These are phyloP conservation scores for Slavum lentiscoides DNA, from an alignment of 2,888 invertebrate species.

Conservation along the genomic window DNA sequence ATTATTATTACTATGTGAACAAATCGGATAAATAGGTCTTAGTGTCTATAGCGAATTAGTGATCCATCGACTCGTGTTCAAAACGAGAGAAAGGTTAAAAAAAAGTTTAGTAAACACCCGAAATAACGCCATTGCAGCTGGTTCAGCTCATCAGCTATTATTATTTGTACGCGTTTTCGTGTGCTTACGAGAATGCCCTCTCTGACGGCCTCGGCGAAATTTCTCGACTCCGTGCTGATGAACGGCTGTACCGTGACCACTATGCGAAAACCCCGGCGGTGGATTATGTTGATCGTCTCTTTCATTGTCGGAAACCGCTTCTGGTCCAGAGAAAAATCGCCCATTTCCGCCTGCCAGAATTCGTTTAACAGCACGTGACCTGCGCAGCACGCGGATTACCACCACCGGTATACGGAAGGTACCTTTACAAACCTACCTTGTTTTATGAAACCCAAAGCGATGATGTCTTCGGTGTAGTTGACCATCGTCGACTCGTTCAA, in stretches of 20 bases:
- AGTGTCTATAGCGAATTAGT: too few species aligned
- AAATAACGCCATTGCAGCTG: too few species aligned
- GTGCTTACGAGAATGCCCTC: slow-evolving; percentile 70
- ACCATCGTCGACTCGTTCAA: slow-evolving; percentile 73
- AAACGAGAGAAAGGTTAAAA: too few species aligned
- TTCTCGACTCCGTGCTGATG: slow-evolving; percentile 81
- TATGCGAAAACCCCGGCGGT: slow-evolving; percentile 82
- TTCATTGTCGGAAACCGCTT: slow-evolving; percentile 77
- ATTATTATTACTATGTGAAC: too few species aligned
- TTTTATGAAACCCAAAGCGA: slow-evolving; percentile 75
- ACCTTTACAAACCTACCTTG: slow-evolving; percentile 66
- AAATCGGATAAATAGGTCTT: too few species aligned
- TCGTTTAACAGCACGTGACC: slow-evolving; percentile 60
- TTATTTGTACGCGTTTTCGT: not conserved
- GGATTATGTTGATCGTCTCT: slow-evolving; percentile 77
- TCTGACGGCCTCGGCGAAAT: slow-evolving; percentile 78
- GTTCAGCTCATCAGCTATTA: too few species aligned
- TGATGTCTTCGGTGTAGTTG: slow-evolving; percentile 82
- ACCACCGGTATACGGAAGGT: too few species aligned
- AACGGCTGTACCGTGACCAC: slow-evolving; percentile 90
- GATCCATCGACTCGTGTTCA: too few species aligned
- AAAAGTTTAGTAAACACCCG: too few species aligned
- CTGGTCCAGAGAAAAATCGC: slow-evolving; percentile 82
- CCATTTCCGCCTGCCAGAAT: slow-evolving; percentile 60
- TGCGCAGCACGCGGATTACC: slow-evolving; percentile 17